Percentiles rank a stretch among this genome's conserved stretches.
These are phyloP conservation scores for Heteromyza rotundicornis DNA, from an alignment of 2,888 invertebrate genomes.

Conservation along the genomic window DNA sequence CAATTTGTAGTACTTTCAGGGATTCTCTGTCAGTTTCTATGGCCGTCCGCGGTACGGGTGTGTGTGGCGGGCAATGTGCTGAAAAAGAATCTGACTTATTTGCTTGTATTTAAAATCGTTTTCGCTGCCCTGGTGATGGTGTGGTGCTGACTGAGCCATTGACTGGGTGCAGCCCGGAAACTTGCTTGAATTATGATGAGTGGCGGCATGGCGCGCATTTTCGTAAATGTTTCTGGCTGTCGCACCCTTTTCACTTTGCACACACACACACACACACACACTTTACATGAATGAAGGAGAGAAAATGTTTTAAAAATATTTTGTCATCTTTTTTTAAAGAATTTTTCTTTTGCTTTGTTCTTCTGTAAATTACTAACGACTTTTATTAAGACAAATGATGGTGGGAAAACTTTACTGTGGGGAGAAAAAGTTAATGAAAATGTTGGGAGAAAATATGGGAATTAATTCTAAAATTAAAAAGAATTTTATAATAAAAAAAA, in stretches of 20 bases:
- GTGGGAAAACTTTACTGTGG: background rate
- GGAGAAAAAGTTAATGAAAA: background rate
- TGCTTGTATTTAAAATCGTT: background rate
- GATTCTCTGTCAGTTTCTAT: background rate
- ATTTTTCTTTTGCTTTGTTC: background rate
- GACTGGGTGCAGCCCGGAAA: background rate
- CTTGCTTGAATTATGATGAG: conserved; percentile 5
- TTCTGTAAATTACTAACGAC: conserved; percentile 25
- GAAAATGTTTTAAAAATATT: conserved; percentile 25
- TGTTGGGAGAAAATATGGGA: background rate
- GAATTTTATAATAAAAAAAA: background rate
- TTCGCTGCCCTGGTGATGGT: background rate
- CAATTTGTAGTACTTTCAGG: conserved; percentile 43
- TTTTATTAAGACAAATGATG: conserved; percentile 58
- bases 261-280: no score
- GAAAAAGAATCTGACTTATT: conserved; percentile 10
- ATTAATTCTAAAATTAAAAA: no score
- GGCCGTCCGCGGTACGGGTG: background rate
- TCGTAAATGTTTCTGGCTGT: conserved; percentile 25
- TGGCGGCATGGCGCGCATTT: conserved; percentile 4
- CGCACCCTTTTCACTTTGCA: conserved; percentile 47
- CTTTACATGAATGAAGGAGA: conserved; percentile 28
- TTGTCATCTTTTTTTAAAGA: conserved; percentile 22
- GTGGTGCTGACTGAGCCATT: background rate
- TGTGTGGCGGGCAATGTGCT: background rate